Evolutionary conservation across 92 coral and sea anemone species (phyloP).

Genomic region (Muricea muricata): DNA sequence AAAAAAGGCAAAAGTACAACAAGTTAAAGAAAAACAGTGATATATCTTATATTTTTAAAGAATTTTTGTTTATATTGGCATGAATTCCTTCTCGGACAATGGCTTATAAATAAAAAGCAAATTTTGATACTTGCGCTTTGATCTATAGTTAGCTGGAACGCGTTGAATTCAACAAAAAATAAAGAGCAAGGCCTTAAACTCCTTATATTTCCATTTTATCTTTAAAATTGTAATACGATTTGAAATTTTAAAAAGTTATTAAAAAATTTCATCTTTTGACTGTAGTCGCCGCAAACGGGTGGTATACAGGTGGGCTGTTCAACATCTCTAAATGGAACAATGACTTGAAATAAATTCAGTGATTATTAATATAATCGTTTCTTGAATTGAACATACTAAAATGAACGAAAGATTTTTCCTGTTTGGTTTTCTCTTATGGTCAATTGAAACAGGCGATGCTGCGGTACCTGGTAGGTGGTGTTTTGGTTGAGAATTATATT

Average conservation of each 20-base stretch:
- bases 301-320: slow-evolving; percentile 11
- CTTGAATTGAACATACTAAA: background rate
- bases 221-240: background rate
- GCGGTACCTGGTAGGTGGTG: background rate
- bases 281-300: background rate
- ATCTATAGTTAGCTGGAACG: no score
- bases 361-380: background rate
- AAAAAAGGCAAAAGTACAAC: no score
- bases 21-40: no score
- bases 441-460: background rate
- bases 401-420: slow-evolving; percentile 22
- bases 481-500: background rate
- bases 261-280: background rate
- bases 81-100: no score
- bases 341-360: background rate
- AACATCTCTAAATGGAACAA: background rate
- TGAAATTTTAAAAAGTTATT: background rate
- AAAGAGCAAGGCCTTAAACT: no score
- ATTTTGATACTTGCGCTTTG: no score
- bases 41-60: no score
- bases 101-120: no score
- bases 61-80: no score
- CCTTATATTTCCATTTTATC: background rate
- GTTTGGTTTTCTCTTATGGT: slow-evolving; percentile 30
- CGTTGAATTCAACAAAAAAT: no score